Base-by-base conservation (phyloP, 2,888 invertebrate species). In the Mesorhabditis sp. region DNA sequence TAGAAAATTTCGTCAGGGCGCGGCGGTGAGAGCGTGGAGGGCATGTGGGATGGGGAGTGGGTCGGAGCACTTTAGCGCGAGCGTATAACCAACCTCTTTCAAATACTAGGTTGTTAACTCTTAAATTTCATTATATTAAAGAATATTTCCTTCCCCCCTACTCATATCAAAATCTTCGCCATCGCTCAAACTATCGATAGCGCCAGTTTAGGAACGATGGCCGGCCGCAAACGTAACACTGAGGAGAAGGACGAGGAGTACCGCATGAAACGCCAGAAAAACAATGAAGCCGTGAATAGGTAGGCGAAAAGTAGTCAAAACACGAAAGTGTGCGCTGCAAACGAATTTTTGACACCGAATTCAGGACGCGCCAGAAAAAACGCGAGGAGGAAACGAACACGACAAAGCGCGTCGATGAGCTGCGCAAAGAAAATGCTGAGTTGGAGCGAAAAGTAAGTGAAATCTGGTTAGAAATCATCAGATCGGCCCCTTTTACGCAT, bases 201-300 rank as follows among this genome's bases (percentile, higher is more conserved):
- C 28, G 28, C 28, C 28, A 28, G 28, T 28, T 28, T 28, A 28
- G 28, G n/a, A 10, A 50, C 58, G 58, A 50, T 50, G 58, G n/a
- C 58, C 58, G 58, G 58, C 2, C 58, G 58, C n/a, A 50, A 50
- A 50, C 7, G 58, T 13, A 50, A 50, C 58, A 50, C 7, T n/a
- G 10, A 10, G 10, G 72, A 70, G 1, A 74, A 72, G 4, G 77
- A 76, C 42, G 77, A 77, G 28, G 82, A 81, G 58, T 85, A 85
- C 68, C 62, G 67, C 15, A 64, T 77, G 74, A 85, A 85, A 68
- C 75, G 85, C n/a, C 75, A 76, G 45, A 71, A 80, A 44, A 85
- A 85, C 69, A 85, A 85, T 67, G 84, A 80, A 44, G 85, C 85
- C 6, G 85, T 85, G n/a, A 82, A 81, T 72, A 75, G 76, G 78